These are phyloP conservation scores for Babylonia areolata DNA, from an alignment of 1,140 invertebrate genomes.

Conservation along the genomic window DNA sequence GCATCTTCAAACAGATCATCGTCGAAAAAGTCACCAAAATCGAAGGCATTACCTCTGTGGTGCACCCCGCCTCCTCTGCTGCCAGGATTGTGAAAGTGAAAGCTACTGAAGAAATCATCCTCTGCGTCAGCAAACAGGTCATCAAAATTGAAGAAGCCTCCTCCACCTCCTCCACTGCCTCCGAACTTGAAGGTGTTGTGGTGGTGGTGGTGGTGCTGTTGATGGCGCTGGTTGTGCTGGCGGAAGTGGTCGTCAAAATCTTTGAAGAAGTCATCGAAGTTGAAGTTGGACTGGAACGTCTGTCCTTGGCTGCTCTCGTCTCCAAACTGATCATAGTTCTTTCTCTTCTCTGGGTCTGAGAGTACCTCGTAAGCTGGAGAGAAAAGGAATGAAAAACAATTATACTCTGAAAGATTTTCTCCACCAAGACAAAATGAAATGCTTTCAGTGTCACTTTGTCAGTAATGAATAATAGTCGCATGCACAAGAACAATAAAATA, in stretches of 20 bases:
- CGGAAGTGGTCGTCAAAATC: conserved; percentile 66
- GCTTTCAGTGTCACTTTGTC: too few species aligned
- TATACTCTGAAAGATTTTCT: not conserved
- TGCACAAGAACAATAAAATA: too few species aligned
- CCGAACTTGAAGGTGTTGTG: conserved; percentile 56
- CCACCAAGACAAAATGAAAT: too few species aligned
- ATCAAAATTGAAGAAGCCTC: conserved; percentile 66
- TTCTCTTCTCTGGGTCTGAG: conserved; percentile 93
- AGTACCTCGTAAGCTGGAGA: conserved; percentile 92
- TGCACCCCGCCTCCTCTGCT: not conserved
- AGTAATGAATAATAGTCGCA: too few species aligned
- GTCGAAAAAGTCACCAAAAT: conserved; percentile 33
- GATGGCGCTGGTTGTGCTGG: conserved; percentile 50
- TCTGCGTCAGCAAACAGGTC: conserved; percentile 67
- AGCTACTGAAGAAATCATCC: conserved; percentile 49
- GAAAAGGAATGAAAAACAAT: not conserved
- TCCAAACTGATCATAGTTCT: conserved; percentile 95
- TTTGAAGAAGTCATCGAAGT: conserved; percentile 72
- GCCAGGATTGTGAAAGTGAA: conserved; percentile 47
- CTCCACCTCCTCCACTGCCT: conserved; percentile 43
- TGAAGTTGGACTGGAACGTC: conserved; percentile 57
- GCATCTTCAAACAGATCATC: conserved; percentile 32
- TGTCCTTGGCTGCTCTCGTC: conserved; percentile 53
- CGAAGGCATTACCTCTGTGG: not conserved
- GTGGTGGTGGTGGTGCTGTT: too few species aligned